phyloP scores from a whole-genome alignment of 2,113 vertebrate species.

The human (Homo sapiens) region DNA sequence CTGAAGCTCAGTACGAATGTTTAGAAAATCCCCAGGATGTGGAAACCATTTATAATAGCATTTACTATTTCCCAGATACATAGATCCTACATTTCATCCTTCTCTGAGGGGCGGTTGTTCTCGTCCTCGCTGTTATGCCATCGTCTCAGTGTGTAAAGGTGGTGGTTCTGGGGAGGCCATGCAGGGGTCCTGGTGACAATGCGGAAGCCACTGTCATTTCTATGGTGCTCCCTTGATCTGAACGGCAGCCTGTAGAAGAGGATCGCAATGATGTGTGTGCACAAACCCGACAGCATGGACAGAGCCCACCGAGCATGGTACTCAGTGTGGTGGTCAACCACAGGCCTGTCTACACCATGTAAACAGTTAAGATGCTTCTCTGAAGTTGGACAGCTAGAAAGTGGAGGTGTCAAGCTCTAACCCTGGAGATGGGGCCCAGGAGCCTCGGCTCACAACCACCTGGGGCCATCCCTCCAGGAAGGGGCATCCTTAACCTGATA shows the following conservation, averaged over 20 bases:
- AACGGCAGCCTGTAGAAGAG: background rate
- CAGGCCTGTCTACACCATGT: background rate
- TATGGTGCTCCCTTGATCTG: background rate
- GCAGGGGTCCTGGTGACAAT: background rate
- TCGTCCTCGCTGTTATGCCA: background rate
- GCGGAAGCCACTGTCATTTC: background rate
- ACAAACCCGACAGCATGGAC: background rate
- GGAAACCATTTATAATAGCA: background rate
- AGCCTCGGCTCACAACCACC: background rate
- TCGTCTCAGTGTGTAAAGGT: background rate
- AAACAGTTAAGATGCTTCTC: background rate
- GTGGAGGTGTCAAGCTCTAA: background rate
- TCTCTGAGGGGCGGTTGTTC: background rate
- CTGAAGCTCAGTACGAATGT: background rate
- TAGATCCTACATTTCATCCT: background rate
- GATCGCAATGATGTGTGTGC: no score
- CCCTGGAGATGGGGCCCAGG: background rate
- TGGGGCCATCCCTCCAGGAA: background rate
- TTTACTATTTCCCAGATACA: background rate
- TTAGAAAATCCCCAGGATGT: background rate
- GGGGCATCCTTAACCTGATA: background rate
- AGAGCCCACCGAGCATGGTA: background rate
- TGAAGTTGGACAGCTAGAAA: no score
- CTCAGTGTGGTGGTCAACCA: fast-evolving
- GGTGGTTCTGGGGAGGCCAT: background rate